phyloP scores from a whole-genome alignment of 2,113 vertebrate genomes.

The Ovibos moschatus region DNA sequence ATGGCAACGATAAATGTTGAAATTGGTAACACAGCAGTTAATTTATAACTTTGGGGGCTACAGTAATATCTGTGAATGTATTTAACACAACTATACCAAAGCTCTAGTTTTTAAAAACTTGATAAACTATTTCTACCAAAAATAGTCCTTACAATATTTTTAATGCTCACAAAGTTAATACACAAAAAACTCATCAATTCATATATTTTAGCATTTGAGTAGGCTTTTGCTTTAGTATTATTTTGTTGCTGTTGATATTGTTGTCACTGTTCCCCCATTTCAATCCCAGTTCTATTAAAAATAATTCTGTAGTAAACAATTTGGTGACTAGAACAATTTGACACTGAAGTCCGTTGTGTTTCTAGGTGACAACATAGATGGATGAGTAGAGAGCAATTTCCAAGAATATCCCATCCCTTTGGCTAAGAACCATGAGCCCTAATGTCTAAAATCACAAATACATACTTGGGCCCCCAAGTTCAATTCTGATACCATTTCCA shows the following conservation, averaged over 20 bases:
- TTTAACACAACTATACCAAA: slow-evolving; percentile 16
- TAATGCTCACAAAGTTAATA: not conserved
- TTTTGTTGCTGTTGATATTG: not conserved
- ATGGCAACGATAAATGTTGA: not conserved
- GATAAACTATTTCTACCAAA: not conserved
- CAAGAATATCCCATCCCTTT: not conserved
- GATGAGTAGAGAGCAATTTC: not conserved
- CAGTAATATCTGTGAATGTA: not conserved
- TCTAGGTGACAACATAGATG: not conserved
- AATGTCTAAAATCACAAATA: slow-evolving; percentile 19
- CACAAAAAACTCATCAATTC: not conserved
- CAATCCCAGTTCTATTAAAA: not conserved
- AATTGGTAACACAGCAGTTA: not conserved
- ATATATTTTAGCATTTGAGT: not conserved
- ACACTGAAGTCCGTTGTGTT: not conserved
- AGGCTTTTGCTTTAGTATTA: not conserved
- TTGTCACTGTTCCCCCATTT: not conserved
- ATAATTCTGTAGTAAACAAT: not conserved
- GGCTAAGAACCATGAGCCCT: not conserved
- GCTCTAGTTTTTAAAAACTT: not conserved
- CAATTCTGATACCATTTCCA: not conserved
- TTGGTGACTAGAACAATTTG: not conserved
- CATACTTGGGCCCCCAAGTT: not conserved
- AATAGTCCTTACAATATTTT: not conserved
- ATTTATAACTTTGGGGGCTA: not conserved